Evolutionary conservation across 2,888 invertebrate genomes (phyloP).

Genomic region (Thera obeliscata): DNA sequence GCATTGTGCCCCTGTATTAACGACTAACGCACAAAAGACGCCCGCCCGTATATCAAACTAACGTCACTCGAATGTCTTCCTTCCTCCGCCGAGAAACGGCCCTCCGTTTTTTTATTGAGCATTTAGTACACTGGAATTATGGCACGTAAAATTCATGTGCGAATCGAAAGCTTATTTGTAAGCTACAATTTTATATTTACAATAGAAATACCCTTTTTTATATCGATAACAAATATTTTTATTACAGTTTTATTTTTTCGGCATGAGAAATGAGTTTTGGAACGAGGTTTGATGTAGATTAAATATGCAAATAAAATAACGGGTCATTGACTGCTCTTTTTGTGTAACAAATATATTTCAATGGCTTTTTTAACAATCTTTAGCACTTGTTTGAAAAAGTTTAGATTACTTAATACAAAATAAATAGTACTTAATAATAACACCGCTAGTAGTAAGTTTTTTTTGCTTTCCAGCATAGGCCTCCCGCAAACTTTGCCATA

Average conservation of each 20-base stretch:
- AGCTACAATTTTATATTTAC: conserved; percentile 40
- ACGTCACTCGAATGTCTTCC: conserved; percentile 83
- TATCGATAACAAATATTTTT: conserved; percentile 23
- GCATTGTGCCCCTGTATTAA: conserved; percentile 79
- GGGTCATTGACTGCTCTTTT: conserved; percentile 9
- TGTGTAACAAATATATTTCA: no score
- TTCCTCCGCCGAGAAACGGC: conserved; percentile 78
- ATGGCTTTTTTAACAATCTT: no score
- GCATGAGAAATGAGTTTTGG: conserved; percentile 25
- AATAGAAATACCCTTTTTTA: conserved; percentile 35
- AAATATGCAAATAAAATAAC: conserved; percentile 26
- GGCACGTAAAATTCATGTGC: conserved; percentile 67
- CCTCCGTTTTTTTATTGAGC: conserved; percentile 75
- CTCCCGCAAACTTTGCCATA: no score
- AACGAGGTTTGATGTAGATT: conserved; percentile 19
- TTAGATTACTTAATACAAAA: no score
- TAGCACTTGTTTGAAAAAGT: no score
- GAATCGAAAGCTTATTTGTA: conserved; percentile 43
- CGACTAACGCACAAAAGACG: conserved; percentile 79
- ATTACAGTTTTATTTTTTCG: conserved; percentile 20
- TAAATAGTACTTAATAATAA: no score
- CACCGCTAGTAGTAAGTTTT: no score
- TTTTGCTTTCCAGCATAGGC: no score
- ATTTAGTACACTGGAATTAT: conserved; percentile 73
- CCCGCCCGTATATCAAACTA: conserved; percentile 82